A percentile compares a stretch with the other conserved stretches of the same genome.
Evolutionary conservation across 35 echinoderm and acorn worm species (phyloP).

Genomic region (Ophiothrix spiculata): DNA sequence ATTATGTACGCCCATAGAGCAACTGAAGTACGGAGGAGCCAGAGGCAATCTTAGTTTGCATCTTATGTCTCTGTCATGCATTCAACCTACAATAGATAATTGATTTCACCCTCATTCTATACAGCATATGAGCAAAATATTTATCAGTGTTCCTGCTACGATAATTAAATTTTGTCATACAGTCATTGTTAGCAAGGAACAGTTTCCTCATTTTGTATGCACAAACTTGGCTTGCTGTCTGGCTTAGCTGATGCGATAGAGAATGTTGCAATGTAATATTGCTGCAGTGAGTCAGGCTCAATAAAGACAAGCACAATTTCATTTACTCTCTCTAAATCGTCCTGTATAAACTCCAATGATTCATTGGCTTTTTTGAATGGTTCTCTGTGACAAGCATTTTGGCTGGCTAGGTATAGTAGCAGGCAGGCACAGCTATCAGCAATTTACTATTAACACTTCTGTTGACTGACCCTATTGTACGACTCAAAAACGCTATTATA

Average conservation of each 20-base stretch:
- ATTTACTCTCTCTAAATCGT: too few species aligned
- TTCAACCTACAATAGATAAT: neutral
- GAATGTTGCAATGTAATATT: neutral
- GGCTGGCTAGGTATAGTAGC: too few species aligned
- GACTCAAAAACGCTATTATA: conserved; percentile 2
- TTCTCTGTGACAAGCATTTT: neutral
- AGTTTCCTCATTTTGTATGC: conserved; percentile 4
- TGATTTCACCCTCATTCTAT: conserved; percentile 7
- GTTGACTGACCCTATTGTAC: neutral
- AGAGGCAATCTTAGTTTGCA: neutral
- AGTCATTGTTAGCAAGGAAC: neutral
- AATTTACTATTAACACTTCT: neutral
- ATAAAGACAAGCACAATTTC: neutral
- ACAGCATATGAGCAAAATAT: conserved; percentile 4
- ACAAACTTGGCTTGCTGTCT: neutral
- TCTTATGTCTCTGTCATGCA: neutral
- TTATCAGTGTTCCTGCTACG: conserved; percentile 6
- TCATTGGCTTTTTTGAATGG: neutral
- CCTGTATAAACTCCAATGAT: too few species aligned
- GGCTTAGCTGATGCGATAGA: neutral
- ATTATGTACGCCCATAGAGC: conserved; percentile 12
- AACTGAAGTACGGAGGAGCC: neutral
- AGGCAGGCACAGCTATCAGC: neutral
- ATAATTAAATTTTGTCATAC: conserved; percentile 17
- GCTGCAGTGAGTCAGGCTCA: neutral